Evolutionary conservation across 2,113 vertebrate species (phyloP), one percentile per base, ranked within the genome.

Genomic region (Dromas ardeola): DNA sequence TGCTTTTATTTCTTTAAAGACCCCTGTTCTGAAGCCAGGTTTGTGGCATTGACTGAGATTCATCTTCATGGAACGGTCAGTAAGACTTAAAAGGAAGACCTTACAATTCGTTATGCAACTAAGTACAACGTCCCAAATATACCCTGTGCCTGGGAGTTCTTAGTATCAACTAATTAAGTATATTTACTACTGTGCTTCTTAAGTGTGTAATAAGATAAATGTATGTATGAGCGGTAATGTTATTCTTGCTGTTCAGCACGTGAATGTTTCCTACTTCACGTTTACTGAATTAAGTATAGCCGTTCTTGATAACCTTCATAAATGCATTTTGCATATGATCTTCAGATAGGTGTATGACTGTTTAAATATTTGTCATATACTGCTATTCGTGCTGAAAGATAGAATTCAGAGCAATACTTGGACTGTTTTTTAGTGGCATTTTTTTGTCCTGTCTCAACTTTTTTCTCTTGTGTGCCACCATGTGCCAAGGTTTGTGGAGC

Each of bases 1-100:
- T 74, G 47, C 15, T 32, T 92, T 90, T 92, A 61, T 72, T 93
- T 95, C 85, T 90, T 80, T 82, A 59, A 92, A 90, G 78, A 13
- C 19, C 25, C 82, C 20, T 88, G 74, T 90, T 95, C 85, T 82
- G 70, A 61, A 86, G 74, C 71, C 69, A 50, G 50, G n/a, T 66
- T 81, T 94, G 69, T 91, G 42, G 45, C 45, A 58, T 67, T 82
- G 78, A 50, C 47, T 29, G 26, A 79, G 69, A 56, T 47, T 10
- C 14, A 7, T 85, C 88, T 79, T 95, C 56, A 6, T 63, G 52
- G 38, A 87, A 30, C 56, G n/a, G 23, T 85, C 56, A 72, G 53
- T 59, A 63, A 81, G 77, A 81, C 58, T 55, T 71, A 49, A 76
- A 88, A 84, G 50, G 78, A 80, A 95, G 43, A 81, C 42, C 27